These are phyloP conservation scores for Ailurus styani DNA, from an alignment of 2,113 vertebrate genomes.

Conservation along the genomic window DNA sequence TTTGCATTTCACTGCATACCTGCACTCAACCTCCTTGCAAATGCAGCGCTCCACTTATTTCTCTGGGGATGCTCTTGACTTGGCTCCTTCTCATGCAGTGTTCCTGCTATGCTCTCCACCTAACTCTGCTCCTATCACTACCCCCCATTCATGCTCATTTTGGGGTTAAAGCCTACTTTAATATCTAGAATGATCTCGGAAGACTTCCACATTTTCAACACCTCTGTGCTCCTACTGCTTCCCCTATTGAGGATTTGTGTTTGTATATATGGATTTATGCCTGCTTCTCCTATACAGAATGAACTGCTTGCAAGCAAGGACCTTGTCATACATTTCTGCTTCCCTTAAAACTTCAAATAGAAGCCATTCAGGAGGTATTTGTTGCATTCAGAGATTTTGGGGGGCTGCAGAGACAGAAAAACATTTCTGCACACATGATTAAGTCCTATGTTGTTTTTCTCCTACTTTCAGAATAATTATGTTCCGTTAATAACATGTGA, in stretches of 20 bases:
- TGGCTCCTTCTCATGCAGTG: not conserved
- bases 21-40: not conserved
- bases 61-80: not conserved
- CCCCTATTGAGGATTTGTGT: not conserved
- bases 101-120: no score
- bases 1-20: not conserved
- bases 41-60: not conserved
- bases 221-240: not conserved
- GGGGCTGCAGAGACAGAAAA: not conserved
- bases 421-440: not conserved
- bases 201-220: not conserved
- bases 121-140: not conserved
- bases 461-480: not conserved
- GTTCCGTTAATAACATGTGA: not conserved
- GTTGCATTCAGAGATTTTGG: not conserved
- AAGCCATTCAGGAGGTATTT: not conserved
- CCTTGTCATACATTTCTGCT: not conserved
- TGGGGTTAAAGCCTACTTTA: not conserved
- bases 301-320: not conserved
- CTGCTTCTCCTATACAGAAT: not conserved
- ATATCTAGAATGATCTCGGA: not conserved
- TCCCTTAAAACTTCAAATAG: not conserved
- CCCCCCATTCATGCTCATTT: not conserved
- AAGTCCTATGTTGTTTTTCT: not conserved
- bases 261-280: not conserved